Conservation (phyloP, 2,797 vertebrate genomes). For the Diceros bicornis region DNA sequence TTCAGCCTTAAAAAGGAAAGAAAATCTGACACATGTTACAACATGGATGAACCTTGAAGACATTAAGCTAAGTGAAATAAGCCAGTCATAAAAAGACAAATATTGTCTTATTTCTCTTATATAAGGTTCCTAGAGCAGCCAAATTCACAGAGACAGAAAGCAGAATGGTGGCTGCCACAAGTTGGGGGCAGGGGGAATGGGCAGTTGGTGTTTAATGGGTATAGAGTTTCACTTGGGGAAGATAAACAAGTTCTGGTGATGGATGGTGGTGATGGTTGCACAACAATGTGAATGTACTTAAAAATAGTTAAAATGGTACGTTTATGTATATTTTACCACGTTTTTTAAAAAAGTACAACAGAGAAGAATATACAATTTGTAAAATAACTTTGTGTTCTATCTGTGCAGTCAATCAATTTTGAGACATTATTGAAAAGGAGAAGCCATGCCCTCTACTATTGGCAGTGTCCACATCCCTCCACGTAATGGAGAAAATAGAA, state of each 20-base stretch:
- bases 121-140: background rate
- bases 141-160: background rate
- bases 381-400: background rate
- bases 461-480: background rate
- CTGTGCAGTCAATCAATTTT: background rate
- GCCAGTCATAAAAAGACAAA: background rate
- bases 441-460: background rate
- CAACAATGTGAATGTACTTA: background rate
- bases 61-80: background rate
- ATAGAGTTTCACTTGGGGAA: background rate
- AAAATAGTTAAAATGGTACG: background rate
- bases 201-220: background rate
- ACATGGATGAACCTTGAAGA: background rate
- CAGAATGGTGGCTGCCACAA: background rate
- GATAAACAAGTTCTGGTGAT: background rate
- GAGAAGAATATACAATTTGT: background rate
- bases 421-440: background rate
- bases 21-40: background rate
- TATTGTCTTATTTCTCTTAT: background rate
- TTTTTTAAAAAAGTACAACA: background rate
- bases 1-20: conserved; percentile 2
- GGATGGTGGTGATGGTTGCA: background rate
- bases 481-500: background rate
- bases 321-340: background rate
- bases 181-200: background rate